These are phyloP conservation scores for Phalacrocorax aristotelis DNA, from an alignment of 2,113 vertebrate genomes.

Conservation along the genomic window DNA sequence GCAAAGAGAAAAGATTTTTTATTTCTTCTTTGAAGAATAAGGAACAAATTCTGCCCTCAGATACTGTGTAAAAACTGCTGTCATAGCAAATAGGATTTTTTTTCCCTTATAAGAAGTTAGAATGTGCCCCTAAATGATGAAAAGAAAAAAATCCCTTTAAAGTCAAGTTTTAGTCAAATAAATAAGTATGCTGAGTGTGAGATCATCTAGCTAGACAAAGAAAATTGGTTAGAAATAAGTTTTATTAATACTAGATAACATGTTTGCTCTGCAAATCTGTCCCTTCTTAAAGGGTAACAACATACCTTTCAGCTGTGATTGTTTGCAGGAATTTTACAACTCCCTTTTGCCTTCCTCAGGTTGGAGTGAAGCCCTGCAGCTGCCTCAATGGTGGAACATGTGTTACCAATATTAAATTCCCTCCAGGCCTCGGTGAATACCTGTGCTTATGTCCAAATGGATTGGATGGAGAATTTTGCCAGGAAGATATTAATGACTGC, in stretches of 20 bases:
- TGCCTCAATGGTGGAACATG: constrained; percentile 75
- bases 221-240: background rate
- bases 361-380: constrained; percentile 75
- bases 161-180: background rate
- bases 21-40: constrained; percentile 40
- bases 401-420: constrained; percentile 77
- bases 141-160: background rate
- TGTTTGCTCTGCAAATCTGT: background rate
- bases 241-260: background rate
- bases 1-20: background rate
- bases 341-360: constrained; percentile 59
- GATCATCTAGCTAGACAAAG: background rate
- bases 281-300: background rate
- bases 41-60: constrained; percentile 21
- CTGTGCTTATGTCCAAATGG: constrained; percentile 78
- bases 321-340: background rate
- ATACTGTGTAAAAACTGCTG: background rate
- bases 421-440: constrained; percentile 80
- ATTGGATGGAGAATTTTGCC: constrained; percentile 72
- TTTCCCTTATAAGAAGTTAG: background rate
- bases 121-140: background rate
- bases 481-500: constrained; percentile 65
- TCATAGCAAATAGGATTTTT: background rate
- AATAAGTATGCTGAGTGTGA: background rate
- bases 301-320: background rate